Percentiles rank a stretch among this genome's conserved stretches.
Conservation (phyloP, 2,888 invertebrate genomes). For the Arctia plantaginis region DNA sequence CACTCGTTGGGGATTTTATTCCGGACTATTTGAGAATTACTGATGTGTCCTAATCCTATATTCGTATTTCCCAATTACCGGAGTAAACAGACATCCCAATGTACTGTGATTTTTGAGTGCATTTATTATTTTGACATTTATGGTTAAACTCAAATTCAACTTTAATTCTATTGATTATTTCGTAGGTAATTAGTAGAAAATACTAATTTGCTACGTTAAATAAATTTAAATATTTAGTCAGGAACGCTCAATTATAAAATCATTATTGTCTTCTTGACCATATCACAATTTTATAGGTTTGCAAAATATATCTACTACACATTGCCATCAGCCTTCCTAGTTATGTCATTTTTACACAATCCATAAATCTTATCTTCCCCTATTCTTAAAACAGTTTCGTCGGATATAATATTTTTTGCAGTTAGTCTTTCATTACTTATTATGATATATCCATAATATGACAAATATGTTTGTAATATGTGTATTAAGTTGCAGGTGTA, state of each 20-base stretch:
- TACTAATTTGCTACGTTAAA: not conserved
- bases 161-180: not conserved
- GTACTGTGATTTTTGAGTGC: not conserved
- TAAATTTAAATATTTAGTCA: not conserved
- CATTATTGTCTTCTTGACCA: too few relatives aligned
- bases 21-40: slow-evolving; percentile 36
- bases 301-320: too few relatives aligned
- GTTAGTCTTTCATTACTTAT: too few relatives aligned
- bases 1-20: slow-evolving; percentile 43
- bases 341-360: too few relatives aligned
- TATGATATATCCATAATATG: too few relatives aligned
- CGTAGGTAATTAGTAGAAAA: too few relatives aligned
- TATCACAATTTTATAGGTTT: too few relatives aligned
- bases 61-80: not conserved
- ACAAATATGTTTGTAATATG: too few relatives aligned
- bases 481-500: not conserved
- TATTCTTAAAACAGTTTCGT: too few relatives aligned
- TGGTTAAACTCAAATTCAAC: not conserved
- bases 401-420: too few relatives aligned
- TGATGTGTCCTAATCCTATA: slow-evolving; percentile 26
- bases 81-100: not conserved
- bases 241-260: not conserved
- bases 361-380: too few relatives aligned
- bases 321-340: too few relatives aligned
- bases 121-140: not conserved